Conservation (phyloP, 2,888 invertebrate genomes). For the Mythimna albipuncta region DNA sequence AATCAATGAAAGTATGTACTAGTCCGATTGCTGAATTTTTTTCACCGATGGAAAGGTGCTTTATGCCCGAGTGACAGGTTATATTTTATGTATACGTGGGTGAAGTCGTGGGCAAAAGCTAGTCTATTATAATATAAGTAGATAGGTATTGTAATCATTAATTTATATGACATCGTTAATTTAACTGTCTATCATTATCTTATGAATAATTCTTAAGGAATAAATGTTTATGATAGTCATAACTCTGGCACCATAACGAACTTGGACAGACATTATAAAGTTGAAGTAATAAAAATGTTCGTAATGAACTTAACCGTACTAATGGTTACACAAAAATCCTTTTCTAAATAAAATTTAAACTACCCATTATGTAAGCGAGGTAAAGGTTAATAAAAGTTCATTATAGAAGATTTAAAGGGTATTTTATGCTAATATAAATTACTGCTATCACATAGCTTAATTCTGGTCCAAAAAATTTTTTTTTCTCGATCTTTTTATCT, state of each 20-base stretch:
- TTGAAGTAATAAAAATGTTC: background rate
- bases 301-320: background rate
- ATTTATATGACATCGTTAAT: slow-evolving; percentile 31
- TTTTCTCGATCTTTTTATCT: background rate
- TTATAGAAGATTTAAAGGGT: background rate
- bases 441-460: background rate
- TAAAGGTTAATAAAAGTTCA: background rate
- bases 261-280: background rate
- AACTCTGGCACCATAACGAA: slow-evolving; percentile 1
- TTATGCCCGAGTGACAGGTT: too few species aligned
- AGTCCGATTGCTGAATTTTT: too few species aligned
- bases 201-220: background rate
- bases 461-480: background rate
- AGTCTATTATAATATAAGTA: background rate
- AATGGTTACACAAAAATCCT: slow-evolving; percentile 4
- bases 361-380: background rate
- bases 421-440: background rate
- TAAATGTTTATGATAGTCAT: background rate
- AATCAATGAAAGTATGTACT: too few species aligned
- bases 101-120: too few species aligned
- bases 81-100: too few species aligned
- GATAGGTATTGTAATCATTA: slow-evolving; percentile 3
- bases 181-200: slow-evolving; percentile 14
- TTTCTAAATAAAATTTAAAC: background rate
- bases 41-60: too few species aligned